These are phyloP conservation scores for Festucalex cinctus DNA, from an alignment of 2,113 vertebrate species.

Conservation along the genomic window DNA sequence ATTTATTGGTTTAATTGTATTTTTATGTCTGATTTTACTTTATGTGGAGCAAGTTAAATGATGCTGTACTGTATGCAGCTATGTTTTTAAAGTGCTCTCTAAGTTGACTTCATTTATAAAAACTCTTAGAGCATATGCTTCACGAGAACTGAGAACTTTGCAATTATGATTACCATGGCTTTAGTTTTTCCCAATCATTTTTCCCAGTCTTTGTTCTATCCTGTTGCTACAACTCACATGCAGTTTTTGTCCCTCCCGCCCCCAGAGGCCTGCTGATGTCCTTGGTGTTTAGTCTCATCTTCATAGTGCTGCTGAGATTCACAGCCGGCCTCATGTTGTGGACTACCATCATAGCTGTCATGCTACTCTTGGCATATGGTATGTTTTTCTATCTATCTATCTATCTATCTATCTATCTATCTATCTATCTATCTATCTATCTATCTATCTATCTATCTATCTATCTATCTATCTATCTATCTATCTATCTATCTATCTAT, in stretches of 20 bases:
- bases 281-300: slow-evolving; percentile 81
- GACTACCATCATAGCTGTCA: slow-evolving; percentile 80
- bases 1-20: too few relatives aligned
- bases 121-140: too few relatives aligned
- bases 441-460: too few relatives aligned
- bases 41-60: too few relatives aligned
- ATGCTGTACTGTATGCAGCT: too few relatives aligned
- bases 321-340: slow-evolving; percentile 84
- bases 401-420: not conserved
- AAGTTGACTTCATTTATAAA: too few relatives aligned
- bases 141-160: too few relatives aligned
- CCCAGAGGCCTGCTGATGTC: slow-evolving; percentile 80
- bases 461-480: too few relatives aligned
- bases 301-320: slow-evolving; percentile 85
- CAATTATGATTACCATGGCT: too few relatives aligned
- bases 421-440: not conserved
- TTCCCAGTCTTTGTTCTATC: not conserved
- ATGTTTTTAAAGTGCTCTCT: too few relatives aligned
- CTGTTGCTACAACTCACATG: not conserved
- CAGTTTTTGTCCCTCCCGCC: slow-evolving; percentile 5
- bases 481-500: too few relatives aligned
- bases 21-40: too few relatives aligned
- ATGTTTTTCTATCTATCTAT: not conserved
- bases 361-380: slow-evolving; percentile 85
- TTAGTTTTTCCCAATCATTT: not conserved